Evolutionary conservation across 2,888 invertebrate species (phyloP).

Genomic region (Ophonus ardosiacus): DNA sequence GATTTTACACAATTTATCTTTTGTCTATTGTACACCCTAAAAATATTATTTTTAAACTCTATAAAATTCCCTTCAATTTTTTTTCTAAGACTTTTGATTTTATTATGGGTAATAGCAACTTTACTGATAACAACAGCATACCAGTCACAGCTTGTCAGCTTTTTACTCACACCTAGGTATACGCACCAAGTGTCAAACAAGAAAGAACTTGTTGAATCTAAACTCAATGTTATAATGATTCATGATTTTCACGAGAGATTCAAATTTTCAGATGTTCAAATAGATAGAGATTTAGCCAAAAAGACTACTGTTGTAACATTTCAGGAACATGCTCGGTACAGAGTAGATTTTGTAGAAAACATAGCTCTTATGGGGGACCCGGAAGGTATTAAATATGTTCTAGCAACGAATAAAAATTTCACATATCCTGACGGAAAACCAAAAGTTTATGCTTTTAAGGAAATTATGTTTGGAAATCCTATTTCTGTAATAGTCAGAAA

Average conservation of each 20-base stretch:
- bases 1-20: neutral
- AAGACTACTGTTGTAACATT: neutral
- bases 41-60: neutral
- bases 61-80: neutral
- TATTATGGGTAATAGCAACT: neutral
- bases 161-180: neutral
- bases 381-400: neutral
- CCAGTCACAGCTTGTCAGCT: slow-evolving; percentile 12
- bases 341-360: neutral
- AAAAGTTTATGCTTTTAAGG: neutral
- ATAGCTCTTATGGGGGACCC: neutral
- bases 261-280: neutral
- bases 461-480: slow-evolving; percentile 27
- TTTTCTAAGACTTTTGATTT: neutral
- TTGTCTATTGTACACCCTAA: slow-evolving; percentile 13
- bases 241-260: slow-evolving; percentile 32
- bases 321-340: too few relatives aligned
- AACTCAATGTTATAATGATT: neutral
- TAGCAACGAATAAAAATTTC: neutral
- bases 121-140: slow-evolving; percentile 7
- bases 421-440: neutral
- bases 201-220: neutral
- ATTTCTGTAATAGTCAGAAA: slow-evolving; percentile 4
- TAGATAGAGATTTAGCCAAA: slow-evolving; percentile 30
- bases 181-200: slow-evolving; percentile 17